Conservation (phyloP, 2,797 vertebrate genomes). For the Channallabes apus region DNA sequence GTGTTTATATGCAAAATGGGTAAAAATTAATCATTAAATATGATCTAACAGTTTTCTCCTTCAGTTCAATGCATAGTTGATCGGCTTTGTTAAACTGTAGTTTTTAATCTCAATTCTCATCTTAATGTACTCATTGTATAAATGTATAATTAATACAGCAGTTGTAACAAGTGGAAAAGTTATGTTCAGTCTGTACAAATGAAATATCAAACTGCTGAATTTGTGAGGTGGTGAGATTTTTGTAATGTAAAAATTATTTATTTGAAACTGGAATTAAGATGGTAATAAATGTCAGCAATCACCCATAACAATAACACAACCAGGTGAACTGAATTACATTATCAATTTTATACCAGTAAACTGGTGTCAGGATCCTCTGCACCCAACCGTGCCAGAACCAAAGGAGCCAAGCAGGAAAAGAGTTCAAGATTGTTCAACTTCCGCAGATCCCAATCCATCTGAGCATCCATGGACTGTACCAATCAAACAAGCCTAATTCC, state of each 20-base stretch:
- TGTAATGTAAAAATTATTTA: background rate
- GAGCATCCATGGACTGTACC: too few species aligned
- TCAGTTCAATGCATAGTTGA: constrained; percentile 9
- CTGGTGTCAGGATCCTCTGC: too few species aligned
- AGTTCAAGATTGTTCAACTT: too few species aligned
- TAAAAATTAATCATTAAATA: constrained; percentile 26
- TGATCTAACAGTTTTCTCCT: constrained; percentile 3
- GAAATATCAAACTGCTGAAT: constrained; percentile 20
- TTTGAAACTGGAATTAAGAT: too few species aligned
- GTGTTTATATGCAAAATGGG: constrained; percentile 21
- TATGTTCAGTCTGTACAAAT: constrained; percentile 10
- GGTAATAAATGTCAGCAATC: too few species aligned
- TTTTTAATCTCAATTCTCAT: constrained; percentile 22
- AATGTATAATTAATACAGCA: constrained; percentile 35
- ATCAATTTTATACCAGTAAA: too few species aligned
- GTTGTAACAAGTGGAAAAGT: constrained; percentile 19
- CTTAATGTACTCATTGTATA: constrained; percentile 21
- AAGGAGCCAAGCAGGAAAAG: too few species aligned
- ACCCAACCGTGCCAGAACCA: too few species aligned
- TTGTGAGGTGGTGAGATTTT: background rate
- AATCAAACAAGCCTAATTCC: too few species aligned
- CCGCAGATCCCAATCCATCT: too few species aligned
- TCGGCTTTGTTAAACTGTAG: constrained; percentile 31
- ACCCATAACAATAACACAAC: too few species aligned
- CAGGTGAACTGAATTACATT: too few species aligned